Conservation (phyloP, 2,797 vertebrate genomes). For the Craterocephalus amniculus region DNA sequence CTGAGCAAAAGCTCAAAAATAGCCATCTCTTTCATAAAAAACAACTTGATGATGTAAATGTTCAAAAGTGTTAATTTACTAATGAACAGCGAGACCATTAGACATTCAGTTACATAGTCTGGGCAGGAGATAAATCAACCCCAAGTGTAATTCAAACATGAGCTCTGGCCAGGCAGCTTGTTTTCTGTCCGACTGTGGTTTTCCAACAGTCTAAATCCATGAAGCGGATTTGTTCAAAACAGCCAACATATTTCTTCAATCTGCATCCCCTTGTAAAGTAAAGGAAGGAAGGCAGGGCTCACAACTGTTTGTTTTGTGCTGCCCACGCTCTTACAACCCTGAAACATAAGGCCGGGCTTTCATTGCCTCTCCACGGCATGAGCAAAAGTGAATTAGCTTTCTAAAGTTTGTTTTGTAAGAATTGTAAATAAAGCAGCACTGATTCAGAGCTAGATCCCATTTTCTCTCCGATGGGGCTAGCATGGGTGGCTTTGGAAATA, state of each 20-base stretch:
- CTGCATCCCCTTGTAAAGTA: constrained; percentile 78
- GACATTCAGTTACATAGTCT: constrained; percentile 72
- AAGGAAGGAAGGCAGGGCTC: constrained; percentile 74
- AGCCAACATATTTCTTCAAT: constrained; percentile 75
- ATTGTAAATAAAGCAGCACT: constrained; percentile 76
- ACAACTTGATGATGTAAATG: constrained; percentile 71
- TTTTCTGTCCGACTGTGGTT: constrained; percentile 79
- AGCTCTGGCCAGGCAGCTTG: constrained; percentile 66
- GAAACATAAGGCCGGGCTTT: constrained; percentile 75
- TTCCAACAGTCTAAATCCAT: constrained; percentile 78
- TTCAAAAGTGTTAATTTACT: constrained; percentile 77
- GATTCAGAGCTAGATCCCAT: constrained; percentile 71
- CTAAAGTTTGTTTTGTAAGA: constrained; percentile 76
- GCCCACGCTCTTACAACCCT: constrained; percentile 60
- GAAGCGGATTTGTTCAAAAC: constrained; percentile 75
- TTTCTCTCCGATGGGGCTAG: constrained; percentile 66
- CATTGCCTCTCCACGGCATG: constrained; percentile 63
- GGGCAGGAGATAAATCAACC: constrained; percentile 78
- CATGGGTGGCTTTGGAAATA: constrained; percentile 80
- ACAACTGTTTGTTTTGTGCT: constrained; percentile 75
- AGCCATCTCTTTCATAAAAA: constrained; percentile 59
- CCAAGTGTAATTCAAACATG: constrained; percentile 75
- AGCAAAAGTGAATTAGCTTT: constrained; percentile 71
- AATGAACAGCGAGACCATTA: constrained; percentile 81
- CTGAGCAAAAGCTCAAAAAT: constrained; percentile 57